A percentile compares a stretch with the other conserved stretches of the same genome.
These are phyloP conservation scores for Adoxophyes honmai DNA, from an alignment of 1,140 invertebrate genomes.

Conservation along the genomic window DNA sequence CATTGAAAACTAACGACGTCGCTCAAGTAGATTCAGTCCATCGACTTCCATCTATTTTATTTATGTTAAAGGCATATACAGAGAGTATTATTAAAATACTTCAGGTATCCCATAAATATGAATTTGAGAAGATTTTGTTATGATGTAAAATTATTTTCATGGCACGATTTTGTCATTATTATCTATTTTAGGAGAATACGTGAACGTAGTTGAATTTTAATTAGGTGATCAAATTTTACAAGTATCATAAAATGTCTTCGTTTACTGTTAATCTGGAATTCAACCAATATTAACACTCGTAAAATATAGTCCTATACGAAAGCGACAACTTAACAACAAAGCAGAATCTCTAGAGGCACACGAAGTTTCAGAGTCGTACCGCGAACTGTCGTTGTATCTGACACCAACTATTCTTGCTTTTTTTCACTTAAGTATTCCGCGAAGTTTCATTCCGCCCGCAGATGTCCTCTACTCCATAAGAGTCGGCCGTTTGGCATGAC, in stretches of 20 bases:
- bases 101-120: conserved; percentile 8
- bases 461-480: conserved; percentile 26
- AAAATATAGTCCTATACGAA: no score
- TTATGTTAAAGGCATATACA: conserved; percentile 33
- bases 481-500: conserved; percentile 36
- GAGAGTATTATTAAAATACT: conserved; percentile 31
- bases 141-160: no score
- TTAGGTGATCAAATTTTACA: no score
- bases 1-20: conserved; percentile 20
- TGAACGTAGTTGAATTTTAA: no score
- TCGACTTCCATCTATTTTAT: conserved; percentile 49
- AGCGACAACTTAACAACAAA: background rate
- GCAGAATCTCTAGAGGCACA: conserved; percentile 23
- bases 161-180: no score
- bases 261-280: no score
- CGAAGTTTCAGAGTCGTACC: conserved; percentile 49
- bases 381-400: conserved; percentile 55
- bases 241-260: no score
- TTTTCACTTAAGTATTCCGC: conserved; percentile 48
- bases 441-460: conserved; percentile 41
- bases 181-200: no score
- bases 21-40: conserved; percentile 21
- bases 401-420: conserved; percentile 56
- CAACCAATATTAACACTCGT: no score
- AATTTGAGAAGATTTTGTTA: no score